A percentile compares a stretch with the other conserved stretches of the same genome.
Evolutionary conservation across 2,797 vertebrate genomes (phyloP).

Genomic region (Rhadinocentrus ornatus): DNA sequence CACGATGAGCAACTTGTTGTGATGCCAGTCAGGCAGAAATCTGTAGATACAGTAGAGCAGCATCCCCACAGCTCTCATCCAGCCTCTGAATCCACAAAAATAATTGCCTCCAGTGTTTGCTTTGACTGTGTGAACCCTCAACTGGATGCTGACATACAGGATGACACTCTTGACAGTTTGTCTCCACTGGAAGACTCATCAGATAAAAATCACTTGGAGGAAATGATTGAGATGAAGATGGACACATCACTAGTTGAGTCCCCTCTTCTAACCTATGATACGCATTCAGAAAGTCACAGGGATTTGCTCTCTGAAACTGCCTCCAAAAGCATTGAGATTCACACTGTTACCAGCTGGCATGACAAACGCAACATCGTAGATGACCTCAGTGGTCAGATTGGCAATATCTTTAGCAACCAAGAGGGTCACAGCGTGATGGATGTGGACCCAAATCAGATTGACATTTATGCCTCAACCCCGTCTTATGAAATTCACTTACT

Average conservation of each 20-base stretch:
- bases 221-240: background rate
- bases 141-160: background rate
- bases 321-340: background rate
- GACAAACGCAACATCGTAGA: slow-evolving; percentile 18
- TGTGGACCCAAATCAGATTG: slow-evolving; percentile 78
- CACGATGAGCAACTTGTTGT: background rate
- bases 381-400: background rate
- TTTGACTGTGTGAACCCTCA: background rate
- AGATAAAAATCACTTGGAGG: background rate
- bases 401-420: background rate
- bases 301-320: background rate
- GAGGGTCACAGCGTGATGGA: background rate
- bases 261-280: background rate
- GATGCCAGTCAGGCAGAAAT: background rate
- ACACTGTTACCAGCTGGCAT: background rate
- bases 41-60: background rate
- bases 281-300: background rate
- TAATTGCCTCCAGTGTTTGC: background rate
- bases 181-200: background rate
- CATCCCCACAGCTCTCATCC: background rate
- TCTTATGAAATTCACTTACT: slow-evolving; percentile 79
- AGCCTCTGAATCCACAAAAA: background rate
- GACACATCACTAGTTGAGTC: background rate
- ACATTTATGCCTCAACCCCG: slow-evolving; percentile 75
- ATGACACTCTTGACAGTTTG: background rate